Conservation (phyloP, 2,797 vertebrate genomes). For the Nothura maculosa region DNA sequence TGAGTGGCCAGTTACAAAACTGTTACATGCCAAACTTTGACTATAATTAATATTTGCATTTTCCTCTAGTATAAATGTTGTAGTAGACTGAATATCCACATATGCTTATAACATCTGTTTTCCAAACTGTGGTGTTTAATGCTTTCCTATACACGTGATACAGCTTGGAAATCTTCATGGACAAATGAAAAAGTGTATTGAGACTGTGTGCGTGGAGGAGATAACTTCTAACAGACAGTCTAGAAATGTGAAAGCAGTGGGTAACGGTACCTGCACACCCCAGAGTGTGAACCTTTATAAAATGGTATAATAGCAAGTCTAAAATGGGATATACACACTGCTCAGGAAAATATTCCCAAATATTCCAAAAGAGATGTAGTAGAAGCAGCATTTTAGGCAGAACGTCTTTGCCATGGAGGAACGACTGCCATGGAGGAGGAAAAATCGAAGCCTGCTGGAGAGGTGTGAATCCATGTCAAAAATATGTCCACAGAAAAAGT, state of each 20-base stretch:
- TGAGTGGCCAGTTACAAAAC: not conserved
- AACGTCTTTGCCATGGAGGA: not conserved
- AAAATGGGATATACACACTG: accelerated
- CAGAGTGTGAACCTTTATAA: not conserved
- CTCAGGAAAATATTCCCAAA: not conserved
- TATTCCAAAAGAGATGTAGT: not conserved
- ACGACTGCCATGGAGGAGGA: not conserved
- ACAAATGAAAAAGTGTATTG: not conserved
- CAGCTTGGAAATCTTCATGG: not conserved
- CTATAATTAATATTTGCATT: not conserved
- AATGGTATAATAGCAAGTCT: not conserved
- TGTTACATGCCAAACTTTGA: accelerated
- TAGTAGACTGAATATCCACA: not conserved
- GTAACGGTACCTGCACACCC: not conserved
- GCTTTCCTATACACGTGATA: not conserved
- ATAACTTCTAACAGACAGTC: not conserved
- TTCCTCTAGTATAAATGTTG: not conserved
- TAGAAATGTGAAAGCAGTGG: not conserved
- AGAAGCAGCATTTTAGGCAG: not conserved
- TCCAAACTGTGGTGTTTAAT: not conserved
- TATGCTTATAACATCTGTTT: not conserved
- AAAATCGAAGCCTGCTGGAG: not conserved
- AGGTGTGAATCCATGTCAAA: not conserved
- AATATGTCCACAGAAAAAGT: not conserved
- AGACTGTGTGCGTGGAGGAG: not conserved